A percentile compares a stretch with the other conserved stretches of the same genome.
These are phyloP conservation scores for Epinephelus coioides DNA, from an alignment of 2,797 vertebrate species.

Conservation along the genomic window DNA sequence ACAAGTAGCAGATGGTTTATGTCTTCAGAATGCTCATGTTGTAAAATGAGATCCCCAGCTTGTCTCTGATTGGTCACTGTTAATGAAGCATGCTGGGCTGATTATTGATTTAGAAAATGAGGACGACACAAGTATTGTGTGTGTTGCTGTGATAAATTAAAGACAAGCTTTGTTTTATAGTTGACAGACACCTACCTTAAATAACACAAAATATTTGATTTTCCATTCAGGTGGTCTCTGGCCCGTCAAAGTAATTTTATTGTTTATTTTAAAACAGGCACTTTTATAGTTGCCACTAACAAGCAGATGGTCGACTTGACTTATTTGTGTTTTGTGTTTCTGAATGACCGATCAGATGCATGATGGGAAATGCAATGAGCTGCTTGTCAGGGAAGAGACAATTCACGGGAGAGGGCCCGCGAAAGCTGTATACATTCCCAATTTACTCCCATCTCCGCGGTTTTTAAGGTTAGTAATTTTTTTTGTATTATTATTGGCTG, in stretches of 20 bases:
- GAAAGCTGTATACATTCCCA: slow-evolving; percentile 79
- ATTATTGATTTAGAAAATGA: slow-evolving; percentile 99
- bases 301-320: slow-evolving; percentile 99
- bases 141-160: slow-evolving; percentile 99
- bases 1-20: slow-evolving; percentile 99
- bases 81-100: slow-evolving; percentile 99
- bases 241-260: slow-evolving; percentile 97
- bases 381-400: slow-evolving; percentile 98
- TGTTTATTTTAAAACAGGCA: slow-evolving; percentile 99
- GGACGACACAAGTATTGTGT: slow-evolving; percentile 99
- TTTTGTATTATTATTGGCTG: slow-evolving; percentile 87
- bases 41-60: slow-evolving; percentile 99
- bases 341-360: slow-evolving; percentile 99
- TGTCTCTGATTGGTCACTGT: slow-evolving; percentile 99
- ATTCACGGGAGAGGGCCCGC: slow-evolving; percentile 91
- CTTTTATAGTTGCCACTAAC: slow-evolving; percentile 99
- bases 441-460: slow-evolving; percentile 79
- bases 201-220: slow-evolving; percentile 98
- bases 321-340: slow-evolving; percentile 99
- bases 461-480: slow-evolving; percentile 84
- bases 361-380: slow-evolving; percentile 99
- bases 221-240: slow-evolving; percentile 97
- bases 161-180: slow-evolving; percentile 96
- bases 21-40: slow-evolving; percentile 99
- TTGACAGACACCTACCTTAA: slow-evolving; percentile 94